A percentile compares a stretch with the other conserved stretches of the same genome.
Conservation (phyloP, 1,140 invertebrate species). For the Nephotettix cincticeps region DNA sequence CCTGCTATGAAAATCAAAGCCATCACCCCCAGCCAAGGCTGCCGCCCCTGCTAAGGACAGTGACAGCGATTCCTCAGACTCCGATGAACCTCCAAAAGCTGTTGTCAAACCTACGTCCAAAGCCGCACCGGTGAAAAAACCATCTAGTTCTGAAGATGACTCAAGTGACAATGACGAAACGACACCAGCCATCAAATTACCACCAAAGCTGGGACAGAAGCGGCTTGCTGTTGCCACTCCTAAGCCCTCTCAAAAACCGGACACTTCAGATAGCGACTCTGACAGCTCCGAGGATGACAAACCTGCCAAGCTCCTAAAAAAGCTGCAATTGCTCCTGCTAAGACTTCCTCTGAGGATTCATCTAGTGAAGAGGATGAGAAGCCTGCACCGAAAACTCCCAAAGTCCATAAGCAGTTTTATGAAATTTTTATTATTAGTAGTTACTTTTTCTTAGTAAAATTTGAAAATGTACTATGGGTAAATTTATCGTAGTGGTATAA, state of each 20-base stretch:
- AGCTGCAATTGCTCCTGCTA: slow-evolving; percentile 36
- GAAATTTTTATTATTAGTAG: too few species aligned
- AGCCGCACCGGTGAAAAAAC: slow-evolving; percentile 32
- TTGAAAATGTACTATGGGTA: too few species aligned
- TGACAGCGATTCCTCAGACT: slow-evolving; percentile 31
- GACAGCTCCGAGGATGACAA: slow-evolving; percentile 20
- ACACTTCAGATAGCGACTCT: slow-evolving; percentile 17
- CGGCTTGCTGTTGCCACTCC: not conserved
- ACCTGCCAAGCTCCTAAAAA: not conserved
- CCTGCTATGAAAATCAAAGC: not conserved
- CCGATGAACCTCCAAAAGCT: slow-evolving; percentile 31
- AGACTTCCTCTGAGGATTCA: slow-evolving; percentile 50
- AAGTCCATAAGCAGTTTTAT: slow-evolving; percentile 20
- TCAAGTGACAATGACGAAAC: slow-evolving; percentile 28
- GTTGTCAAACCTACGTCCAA: slow-evolving; percentile 34
- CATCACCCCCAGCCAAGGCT: slow-evolving; percentile 28
- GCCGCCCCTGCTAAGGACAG: slow-evolving; percentile 37
- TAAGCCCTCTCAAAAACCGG: slow-evolving; percentile 36
- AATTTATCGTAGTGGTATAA: too few species aligned
- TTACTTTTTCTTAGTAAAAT: too few species aligned
- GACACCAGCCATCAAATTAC: not conserved
- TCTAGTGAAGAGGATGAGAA: slow-evolving; percentile 45
- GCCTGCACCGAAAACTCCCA: slow-evolving; percentile 7
- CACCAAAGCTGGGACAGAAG: not conserved
- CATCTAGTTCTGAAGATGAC: slow-evolving; percentile 42